Conservation (phyloP, 2,888 invertebrate species). For the Scrobipalpa costella region DNA sequence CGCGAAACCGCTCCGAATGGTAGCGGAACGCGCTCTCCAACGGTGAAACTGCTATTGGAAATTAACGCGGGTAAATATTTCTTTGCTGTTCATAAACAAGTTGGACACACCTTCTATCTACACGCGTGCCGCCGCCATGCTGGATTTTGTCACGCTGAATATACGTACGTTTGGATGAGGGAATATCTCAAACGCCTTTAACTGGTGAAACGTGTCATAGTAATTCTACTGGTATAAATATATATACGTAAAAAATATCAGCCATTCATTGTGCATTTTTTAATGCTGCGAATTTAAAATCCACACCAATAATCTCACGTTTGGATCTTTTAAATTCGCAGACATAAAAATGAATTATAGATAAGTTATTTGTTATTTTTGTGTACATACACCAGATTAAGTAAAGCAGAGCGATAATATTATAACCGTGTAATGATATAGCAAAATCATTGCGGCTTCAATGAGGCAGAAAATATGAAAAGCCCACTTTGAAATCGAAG, state of each 20-base stretch:
- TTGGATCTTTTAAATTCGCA: too few relatives aligned
- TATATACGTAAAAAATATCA: too few relatives aligned
- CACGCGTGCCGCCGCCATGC: neutral
- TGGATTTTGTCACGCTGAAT: neutral
- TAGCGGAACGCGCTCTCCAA: conserved; percentile 54
- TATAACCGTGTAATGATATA: conserved; percentile 1
- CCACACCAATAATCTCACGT: too few relatives aligned
- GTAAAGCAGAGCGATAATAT: neutral
- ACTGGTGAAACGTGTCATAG: neutral
- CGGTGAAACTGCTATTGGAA: conserved; percentile 38
- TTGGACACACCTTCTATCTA: neutral
- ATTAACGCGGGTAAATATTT: conserved; percentile 12
- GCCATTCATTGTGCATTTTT: too few relatives aligned
- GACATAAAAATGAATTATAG: too few relatives aligned
- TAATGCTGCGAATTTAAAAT: too few relatives aligned
- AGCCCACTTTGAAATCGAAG: neutral
- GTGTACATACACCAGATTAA: neutral
- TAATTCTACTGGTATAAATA: too few relatives aligned
- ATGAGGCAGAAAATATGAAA: conserved; percentile 7
- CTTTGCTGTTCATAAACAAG: neutral
- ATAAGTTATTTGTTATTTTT: too few relatives aligned
- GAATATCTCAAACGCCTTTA: neutral
- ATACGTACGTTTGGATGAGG: neutral
- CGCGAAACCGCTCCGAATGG: conserved; percentile 32
- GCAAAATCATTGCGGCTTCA: neutral